phyloP scores from a whole-genome alignment of 2,797 vertebrate genomes.

The Pelodytes ibericus region DNA sequence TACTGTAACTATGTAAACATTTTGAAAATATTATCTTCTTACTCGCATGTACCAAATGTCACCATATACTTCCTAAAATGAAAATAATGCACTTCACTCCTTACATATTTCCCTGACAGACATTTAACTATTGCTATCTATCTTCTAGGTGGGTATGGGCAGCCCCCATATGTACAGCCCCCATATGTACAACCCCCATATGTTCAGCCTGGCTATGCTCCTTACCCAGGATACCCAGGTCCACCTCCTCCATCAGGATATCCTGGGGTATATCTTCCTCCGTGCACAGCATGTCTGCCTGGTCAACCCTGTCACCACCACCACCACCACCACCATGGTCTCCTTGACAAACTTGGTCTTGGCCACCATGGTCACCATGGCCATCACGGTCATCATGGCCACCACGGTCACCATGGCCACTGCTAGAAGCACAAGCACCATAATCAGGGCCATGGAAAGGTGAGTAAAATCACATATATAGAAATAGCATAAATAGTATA shows the following conservation, averaged over 20 bases:
- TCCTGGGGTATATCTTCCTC: background rate
- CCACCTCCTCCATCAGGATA: background rate
- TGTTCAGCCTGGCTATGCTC: slow-evolving; percentile 32
- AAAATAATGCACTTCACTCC: too few species aligned
- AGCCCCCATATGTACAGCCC: background rate
- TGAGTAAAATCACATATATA: background rate
- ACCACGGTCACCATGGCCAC: slow-evolving; percentile 25
- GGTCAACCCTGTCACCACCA: slow-evolving; percentile 5
- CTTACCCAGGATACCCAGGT: slow-evolving; percentile 24
- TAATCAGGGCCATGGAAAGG: slow-evolving; percentile 21
- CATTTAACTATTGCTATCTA: background rate
- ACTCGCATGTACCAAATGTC: too few species aligned
- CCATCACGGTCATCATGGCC: background rate
- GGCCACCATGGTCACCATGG: slow-evolving; percentile 23
- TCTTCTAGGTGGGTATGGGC: background rate
- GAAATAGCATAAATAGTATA: background rate
- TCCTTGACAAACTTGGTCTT: background rate
- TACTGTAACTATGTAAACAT: too few species aligned
- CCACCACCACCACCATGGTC: slow-evolving; percentile 19
- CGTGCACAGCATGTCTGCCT: background rate
- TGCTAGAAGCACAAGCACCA: slow-evolving; percentile 37
- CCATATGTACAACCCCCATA: background rate
- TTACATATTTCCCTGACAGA: background rate
- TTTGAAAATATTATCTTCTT: too few species aligned
- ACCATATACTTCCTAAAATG: too few species aligned